These are phyloP conservation scores for Loripinus fragilis DNA, from an alignment of 2,888 invertebrate species.

Conservation along the genomic window DNA sequence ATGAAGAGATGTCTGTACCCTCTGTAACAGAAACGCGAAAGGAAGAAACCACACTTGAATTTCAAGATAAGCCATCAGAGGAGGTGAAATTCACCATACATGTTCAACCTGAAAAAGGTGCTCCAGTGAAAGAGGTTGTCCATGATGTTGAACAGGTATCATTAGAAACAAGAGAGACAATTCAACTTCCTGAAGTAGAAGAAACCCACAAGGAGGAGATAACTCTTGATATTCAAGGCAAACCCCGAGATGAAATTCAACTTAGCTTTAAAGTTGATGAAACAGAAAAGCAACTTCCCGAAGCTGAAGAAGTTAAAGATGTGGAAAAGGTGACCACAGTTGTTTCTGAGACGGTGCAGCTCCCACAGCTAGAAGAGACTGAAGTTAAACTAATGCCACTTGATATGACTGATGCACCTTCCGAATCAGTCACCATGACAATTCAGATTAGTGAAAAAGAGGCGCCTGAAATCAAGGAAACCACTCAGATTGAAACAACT, in stretches of 20 bases:
- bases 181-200: slow-evolving; percentile 44
- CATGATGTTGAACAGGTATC: slow-evolving; percentile 41
- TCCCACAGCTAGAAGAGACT: slow-evolving; percentile 48
- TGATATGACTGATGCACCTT: slow-evolving; percentile 44
- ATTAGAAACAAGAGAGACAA: slow-evolving; percentile 39
- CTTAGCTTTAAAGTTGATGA: slow-evolving; percentile 70
- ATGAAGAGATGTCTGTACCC: slow-evolving; percentile 52
- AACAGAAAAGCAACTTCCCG: slow-evolving; percentile 62
- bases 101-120: slow-evolving; percentile 34
- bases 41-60: slow-evolving; percentile 56
- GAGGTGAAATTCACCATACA: slow-evolving; percentile 48
- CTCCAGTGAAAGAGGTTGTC: slow-evolving; percentile 31
- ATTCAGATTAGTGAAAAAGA: slow-evolving; percentile 56
- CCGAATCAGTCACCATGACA: slow-evolving; percentile 48
- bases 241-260: slow-evolving; percentile 69
- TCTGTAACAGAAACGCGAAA: slow-evolving; percentile 44
- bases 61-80: slow-evolving; percentile 57
- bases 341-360: slow-evolving; percentile 63
- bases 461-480: slow-evolving; percentile 50
- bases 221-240: slow-evolving; percentile 52
- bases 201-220: slow-evolving; percentile 54
- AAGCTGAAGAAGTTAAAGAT: slow-evolving; percentile 33
- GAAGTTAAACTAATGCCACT: slow-evolving; percentile 39
- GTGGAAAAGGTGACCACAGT: slow-evolving; percentile 44
- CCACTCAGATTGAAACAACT: slow-evolving; percentile 45